Conservation (phyloP, 2,113 vertebrate species). For the Eolophus roseicapilla region DNA sequence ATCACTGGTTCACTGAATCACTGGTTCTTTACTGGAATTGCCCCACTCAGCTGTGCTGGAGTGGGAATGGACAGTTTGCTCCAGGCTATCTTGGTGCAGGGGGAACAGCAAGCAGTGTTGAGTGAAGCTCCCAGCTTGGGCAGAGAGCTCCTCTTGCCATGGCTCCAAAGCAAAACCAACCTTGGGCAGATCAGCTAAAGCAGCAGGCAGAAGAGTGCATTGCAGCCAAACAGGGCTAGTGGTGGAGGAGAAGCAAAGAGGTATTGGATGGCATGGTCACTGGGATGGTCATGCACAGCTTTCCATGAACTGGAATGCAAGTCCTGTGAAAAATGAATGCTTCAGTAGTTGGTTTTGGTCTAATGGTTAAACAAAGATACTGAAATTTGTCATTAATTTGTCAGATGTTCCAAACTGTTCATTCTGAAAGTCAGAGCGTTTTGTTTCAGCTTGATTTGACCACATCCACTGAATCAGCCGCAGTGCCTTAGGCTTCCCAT, state of each 20-base stretch:
- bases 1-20: not conserved
- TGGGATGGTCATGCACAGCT: not conserved
- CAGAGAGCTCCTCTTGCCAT: not conserved
- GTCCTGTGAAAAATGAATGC: not conserved
- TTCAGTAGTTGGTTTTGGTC: not conserved
- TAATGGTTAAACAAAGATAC: not conserved
- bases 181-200: not conserved
- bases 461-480: fast-evolving
- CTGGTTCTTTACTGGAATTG: not conserved
- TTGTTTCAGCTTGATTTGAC: constrained; percentile 14
- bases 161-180: not conserved
- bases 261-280: not conserved
- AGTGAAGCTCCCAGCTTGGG: not conserved
- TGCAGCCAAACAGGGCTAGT: not conserved
- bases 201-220: not conserved
- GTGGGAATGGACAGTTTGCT: not conserved
- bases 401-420: not conserved
- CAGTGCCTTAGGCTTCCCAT: not conserved
- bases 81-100: not conserved
- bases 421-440: not conserved
- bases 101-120: not conserved
- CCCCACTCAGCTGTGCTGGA: not conserved
- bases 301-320: not conserved
- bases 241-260: not conserved
- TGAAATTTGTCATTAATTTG: not conserved